These are phyloP conservation scores for Periparus ater DNA, from an alignment of 2,797 vertebrate species.

Conservation along the genomic window DNA sequence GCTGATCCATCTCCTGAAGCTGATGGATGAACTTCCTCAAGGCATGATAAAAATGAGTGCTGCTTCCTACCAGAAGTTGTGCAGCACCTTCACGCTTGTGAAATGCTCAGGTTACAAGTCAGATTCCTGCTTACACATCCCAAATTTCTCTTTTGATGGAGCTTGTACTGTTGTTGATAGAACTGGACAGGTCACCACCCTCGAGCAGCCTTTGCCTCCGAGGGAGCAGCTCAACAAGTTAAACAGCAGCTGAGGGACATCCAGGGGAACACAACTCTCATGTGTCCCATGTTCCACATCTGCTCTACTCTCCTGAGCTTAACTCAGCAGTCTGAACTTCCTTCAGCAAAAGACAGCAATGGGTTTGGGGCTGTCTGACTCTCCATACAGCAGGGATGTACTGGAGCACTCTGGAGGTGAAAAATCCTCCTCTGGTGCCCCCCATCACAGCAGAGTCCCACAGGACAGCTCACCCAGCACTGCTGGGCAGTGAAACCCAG, in stretches of 20 bases:
- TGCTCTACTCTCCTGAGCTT: too few relatives aligned
- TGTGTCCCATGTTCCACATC: accelerated
- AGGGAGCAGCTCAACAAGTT: background rate
- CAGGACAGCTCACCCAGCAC: background rate
- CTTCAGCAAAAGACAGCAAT: accelerated
- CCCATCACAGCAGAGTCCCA: background rate
- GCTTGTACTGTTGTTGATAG: background rate
- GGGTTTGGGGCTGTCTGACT: background rate
- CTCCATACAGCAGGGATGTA: accelerated
- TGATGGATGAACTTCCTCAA: background rate
- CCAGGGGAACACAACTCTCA: background rate
- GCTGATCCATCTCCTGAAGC: background rate
- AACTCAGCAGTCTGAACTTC: background rate
- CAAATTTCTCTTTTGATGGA: background rate
- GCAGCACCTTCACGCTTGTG: background rate
- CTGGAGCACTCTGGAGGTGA: background rate
- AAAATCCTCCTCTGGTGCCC: background rate
- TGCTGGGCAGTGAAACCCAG: accelerated
- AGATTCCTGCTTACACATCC: background rate
- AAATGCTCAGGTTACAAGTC: background rate
- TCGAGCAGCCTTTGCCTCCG: accelerated
- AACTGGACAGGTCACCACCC: background rate
- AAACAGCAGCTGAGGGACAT: accelerated
- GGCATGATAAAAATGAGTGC: background rate
- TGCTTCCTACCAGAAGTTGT: background rate